Evolutionary conservation across 1,140 invertebrate species (phyloP).

Genomic region (Aplysia californica): DNA sequence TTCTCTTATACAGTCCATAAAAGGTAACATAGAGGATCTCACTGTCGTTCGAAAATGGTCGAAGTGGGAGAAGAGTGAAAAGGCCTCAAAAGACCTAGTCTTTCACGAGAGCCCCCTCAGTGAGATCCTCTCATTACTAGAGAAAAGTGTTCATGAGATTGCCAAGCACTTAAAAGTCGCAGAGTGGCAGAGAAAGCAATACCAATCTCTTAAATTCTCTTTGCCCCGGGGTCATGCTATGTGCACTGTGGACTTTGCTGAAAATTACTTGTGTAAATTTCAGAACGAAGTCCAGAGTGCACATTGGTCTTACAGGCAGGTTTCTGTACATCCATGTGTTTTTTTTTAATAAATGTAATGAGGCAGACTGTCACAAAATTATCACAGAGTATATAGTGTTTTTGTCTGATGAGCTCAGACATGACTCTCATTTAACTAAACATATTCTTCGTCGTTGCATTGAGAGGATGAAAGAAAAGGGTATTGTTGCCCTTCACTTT

Average conservation of each 20-base stretch:
- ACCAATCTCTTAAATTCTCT: neutral
- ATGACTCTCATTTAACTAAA: neutral
- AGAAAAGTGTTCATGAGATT: neutral
- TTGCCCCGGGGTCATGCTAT: neutral
- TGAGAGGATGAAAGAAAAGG: neutral
- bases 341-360: neutral
- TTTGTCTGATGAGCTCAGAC: neutral
- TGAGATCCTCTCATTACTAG: neutral
- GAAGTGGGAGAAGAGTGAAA: neutral
- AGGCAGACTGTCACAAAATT: neutral
- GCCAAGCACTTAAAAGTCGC: neutral
- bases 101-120: too few species aligned
- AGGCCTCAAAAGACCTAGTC: neutral
- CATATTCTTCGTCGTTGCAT: neutral
- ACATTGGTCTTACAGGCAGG: slow-evolving; percentile 4
- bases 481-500: neutral
- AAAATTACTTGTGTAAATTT: slow-evolving; percentile 7
- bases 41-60: neutral
- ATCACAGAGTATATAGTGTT: neutral
- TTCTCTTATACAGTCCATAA: neutral
- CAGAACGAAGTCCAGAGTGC: neutral
- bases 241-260: neutral
- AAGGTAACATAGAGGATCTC: neutral
- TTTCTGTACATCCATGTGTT: neutral
- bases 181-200: neutral